Conservation (phyloP, 2,113 vertebrate species). For the Peucedramus taeniatus region DNA sequence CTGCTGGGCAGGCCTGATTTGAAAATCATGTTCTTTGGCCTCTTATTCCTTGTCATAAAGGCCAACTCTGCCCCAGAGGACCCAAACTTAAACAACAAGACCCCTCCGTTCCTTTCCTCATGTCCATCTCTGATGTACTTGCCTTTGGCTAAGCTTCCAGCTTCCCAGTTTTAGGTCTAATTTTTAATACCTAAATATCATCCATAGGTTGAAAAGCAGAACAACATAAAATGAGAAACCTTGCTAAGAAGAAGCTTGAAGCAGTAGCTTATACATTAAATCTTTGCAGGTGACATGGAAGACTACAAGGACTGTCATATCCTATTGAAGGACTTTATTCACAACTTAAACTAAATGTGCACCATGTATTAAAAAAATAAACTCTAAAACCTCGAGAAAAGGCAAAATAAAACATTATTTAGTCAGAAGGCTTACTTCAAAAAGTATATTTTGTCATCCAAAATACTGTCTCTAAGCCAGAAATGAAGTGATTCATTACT, state of each 20-base stretch:
- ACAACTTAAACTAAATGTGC: not conserved
- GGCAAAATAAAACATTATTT: not conserved
- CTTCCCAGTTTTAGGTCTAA: not conserved
- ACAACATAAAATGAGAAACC: not conserved
- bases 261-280: not conserved
- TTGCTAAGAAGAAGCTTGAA: not conserved
- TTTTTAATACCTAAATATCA: not conserved
- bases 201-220: not conserved
- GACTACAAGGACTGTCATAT: not conserved
- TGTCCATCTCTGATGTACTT: not conserved
- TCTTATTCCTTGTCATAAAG: not conserved
- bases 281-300: not conserved
- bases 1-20: not conserved
- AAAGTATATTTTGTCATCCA: not conserved
- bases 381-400: not conserved
- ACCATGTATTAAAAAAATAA: not conserved
- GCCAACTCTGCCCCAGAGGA: not conserved
- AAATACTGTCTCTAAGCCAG: not conserved
- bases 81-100: not conserved
- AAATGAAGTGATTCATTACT: not conserved
- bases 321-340: not conserved
- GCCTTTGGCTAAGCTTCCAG: not conserved
- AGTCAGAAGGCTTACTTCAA: not conserved
- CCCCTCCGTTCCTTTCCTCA: not conserved
- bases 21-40: not conserved